phyloP scores from a whole-genome alignment of 2,888 invertebrate genomes.

The Drosophila phalerata region DNA sequence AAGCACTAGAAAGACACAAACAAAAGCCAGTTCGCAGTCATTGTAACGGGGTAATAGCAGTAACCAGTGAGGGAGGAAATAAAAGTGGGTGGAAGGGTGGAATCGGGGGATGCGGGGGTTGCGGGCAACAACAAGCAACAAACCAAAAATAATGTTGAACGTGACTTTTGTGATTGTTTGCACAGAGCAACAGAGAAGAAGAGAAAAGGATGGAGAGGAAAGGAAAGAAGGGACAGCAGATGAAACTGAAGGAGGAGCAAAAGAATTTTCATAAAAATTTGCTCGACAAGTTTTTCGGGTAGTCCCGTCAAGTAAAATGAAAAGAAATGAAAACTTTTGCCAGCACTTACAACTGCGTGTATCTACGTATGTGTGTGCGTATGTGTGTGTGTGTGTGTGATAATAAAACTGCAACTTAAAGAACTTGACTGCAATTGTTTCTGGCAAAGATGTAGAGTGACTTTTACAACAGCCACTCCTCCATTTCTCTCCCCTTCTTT shows the following conservation, averaged over 20 bases:
- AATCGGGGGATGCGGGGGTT: not conserved
- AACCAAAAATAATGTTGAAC: slow-evolving; percentile 82
- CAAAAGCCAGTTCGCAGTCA: slow-evolving; percentile 75
- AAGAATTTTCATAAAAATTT: slow-evolving; percentile 79
- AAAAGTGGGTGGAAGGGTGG: not conserved
- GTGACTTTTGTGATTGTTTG: slow-evolving; percentile 82
- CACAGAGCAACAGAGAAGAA: slow-evolving; percentile 23
- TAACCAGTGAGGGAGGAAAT: slow-evolving; percentile 14
- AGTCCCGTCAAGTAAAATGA: slow-evolving; percentile 56
- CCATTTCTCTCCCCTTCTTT: not conserved
- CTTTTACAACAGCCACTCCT: slow-evolving; percentile 70
- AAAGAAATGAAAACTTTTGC: slow-evolving; percentile 74
- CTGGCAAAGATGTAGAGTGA: slow-evolving; percentile 77
- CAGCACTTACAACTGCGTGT: slow-evolving; percentile 40
- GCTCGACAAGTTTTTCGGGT: slow-evolving; percentile 72
- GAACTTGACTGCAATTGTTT: slow-evolving; percentile 82
- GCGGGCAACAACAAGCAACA: slow-evolving; percentile 69
- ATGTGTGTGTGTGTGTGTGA: slow-evolving; percentile 50
- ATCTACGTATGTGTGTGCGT: slow-evolving; percentile 12
- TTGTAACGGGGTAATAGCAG: slow-evolving; percentile 63
- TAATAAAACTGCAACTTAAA: slow-evolving; percentile 80
- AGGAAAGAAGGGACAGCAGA: slow-evolving; percentile 4
- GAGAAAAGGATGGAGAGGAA: not conserved
- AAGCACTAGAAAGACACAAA: slow-evolving; percentile 77
- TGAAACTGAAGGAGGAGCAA: slow-evolving; percentile 41